These are phyloP conservation scores for Melanostigma gelatinosum DNA, from an alignment of 2,113 vertebrate species.

Conservation along the genomic window DNA sequence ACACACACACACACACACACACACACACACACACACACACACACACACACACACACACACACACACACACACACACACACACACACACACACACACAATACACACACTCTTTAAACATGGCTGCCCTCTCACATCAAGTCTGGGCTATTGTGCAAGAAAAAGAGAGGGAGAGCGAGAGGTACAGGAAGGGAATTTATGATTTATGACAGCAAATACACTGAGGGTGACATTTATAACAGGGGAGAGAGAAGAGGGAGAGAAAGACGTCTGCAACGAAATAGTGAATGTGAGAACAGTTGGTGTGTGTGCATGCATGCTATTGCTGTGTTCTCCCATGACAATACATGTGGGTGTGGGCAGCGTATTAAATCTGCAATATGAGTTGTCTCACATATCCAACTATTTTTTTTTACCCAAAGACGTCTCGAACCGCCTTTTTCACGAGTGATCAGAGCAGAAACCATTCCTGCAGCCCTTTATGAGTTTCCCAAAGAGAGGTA, in stretches of 20 bases:
- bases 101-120: conserved; percentile 25
- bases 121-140: conserved; percentile 54
- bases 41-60: conserved; percentile 23
- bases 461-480: conserved; percentile 8
- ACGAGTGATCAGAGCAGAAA: background rate
- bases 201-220: conserved; percentile 56
- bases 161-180: background rate
- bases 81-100: conserved; percentile 40
- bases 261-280: conserved; percentile 8
- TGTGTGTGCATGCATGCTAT: background rate
- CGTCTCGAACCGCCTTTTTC: background rate
- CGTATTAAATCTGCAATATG: background rate
- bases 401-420: background rate
- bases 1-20: conserved; percentile 23
- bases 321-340: background rate
- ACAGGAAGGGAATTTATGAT: conserved; percentile 63
- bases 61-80: conserved; percentile 62
- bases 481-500: background rate
- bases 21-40: conserved; percentile 23
- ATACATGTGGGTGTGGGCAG: conserved; percentile 22
- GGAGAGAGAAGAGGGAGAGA: background rate
- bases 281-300: background rate
- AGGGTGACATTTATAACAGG: conserved; percentile 40
- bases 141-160: conserved; percentile 61
- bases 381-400: background rate